phyloP scores from a whole-genome alignment of 2,113 vertebrate genomes.

The Xiphorhynchus elegans region DNA sequence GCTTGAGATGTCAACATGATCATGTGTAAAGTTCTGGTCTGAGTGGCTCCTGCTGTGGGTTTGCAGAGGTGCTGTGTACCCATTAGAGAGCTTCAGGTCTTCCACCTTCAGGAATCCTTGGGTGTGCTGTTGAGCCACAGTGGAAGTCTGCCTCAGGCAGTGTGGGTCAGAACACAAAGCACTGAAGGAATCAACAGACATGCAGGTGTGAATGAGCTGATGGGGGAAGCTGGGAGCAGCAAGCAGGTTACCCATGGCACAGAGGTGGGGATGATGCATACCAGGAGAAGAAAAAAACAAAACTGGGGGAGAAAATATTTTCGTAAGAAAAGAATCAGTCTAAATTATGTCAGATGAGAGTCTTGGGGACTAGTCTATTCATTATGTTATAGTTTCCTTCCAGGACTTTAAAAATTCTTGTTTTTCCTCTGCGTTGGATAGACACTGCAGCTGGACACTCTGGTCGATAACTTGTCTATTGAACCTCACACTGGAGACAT shows the following conservation, averaged over 20 bases:
- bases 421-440: constrained; percentile 47
- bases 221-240: background rate
- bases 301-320: background rate
- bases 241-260: background rate
- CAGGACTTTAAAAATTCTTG: background rate
- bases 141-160: background rate
- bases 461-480: constrained; percentile 86
- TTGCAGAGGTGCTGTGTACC: background rate
- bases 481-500: constrained; percentile 86
- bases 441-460: constrained; percentile 78
- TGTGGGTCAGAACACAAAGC: background rate
- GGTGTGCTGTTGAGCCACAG: background rate
- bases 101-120: background rate
- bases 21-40: background rate
- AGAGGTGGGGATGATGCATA: background rate
- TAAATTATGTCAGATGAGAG: background rate
- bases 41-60: background rate
- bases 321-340: background rate
- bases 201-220: background rate
- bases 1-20: background rate
- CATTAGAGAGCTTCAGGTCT: background rate
- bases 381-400: background rate
- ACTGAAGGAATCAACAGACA: background rate
- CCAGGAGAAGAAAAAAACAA: background rate
- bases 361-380: background rate